Base-by-base conservation (phyloP, 2,797 vertebrate species). In the Triplophysa bombifrons region DNA sequence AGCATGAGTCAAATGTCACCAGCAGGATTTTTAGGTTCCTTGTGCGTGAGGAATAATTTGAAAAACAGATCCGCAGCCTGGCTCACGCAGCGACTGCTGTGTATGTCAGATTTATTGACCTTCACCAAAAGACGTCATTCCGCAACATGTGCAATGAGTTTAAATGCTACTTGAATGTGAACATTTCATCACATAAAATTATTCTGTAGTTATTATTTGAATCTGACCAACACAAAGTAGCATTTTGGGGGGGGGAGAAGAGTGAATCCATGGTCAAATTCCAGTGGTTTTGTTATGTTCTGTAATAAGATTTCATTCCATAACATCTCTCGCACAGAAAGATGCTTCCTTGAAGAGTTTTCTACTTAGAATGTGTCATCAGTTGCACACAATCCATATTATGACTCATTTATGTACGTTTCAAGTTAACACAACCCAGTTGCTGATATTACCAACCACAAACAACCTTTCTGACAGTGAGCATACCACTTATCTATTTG, bases 1-100 rank as follows among this genome's bases (percentile, higher is more conserved):
- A n/a, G n/a, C n/a, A n/a, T n/a, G n/a, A n/a, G n/a, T 55, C 67
- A 80, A 82, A 84, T 80, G 65, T 30, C 81, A 82, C 48, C 25
- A 72, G 46, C 64, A 63, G 77, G 58, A 60, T 46, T 34, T 65
- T 71, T 69, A 46, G 73, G 41, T 64, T n/a, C n/a, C n/a, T n/a
- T 20, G 30, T 68, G 64, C 38, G 56, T 0, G 0, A 68, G 61
- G 60, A 20, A 66, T 79, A 58, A 72, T 58, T 58, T 79, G 46
- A 64, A 76, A 78, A 53, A 51, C 9, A 83, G 14, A 30, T 50
- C 50, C 50, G 17, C 75, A 71, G 27, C 12, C 64, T 4, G 11
- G 11, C 50, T 68, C 9, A 9, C 30, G 14, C 22, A 56, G 48
- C 56, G 13, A 13, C 17, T 3, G 34, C 60, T 66, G 50, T 66